Evolutionary conservation across 1,140 invertebrate genomes (phyloP).

Genomic region (Diorhabda carinulata): DNA sequence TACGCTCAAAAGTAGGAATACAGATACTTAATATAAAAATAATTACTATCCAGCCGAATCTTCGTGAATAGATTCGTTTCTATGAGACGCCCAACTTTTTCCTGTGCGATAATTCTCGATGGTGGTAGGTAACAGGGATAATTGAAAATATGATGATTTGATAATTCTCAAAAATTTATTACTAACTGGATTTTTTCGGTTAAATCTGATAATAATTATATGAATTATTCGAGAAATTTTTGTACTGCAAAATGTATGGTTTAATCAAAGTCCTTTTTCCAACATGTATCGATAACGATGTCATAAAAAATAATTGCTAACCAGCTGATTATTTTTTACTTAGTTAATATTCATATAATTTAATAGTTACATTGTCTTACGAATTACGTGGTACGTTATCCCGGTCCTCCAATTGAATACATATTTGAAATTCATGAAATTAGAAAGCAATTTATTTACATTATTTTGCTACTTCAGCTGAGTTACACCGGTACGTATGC

Average conservation of each 20-base stretch:
- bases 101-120: conserved; percentile 11
- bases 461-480: neutral
- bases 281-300: neutral
- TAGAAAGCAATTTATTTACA: conserved; percentile 6
- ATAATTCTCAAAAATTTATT: neutral
- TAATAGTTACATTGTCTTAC: conserved; percentile 5
- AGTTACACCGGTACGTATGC: neutral
- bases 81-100: conserved; percentile 7
- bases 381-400: conserved; percentile 11
- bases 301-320: conserved; percentile 9
- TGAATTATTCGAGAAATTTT: conserved; percentile 13
- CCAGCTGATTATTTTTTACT: neutral
- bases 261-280: neutral
- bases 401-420: neutral
- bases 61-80: conserved; percentile 16
- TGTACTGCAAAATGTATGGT: conserved; percentile 14
- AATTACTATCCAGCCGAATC: conserved; percentile 17
- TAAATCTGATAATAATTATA: conserved; percentile 2
- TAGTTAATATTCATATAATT: conserved; percentile 14
- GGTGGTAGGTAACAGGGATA: conserved; percentile 8
- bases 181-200: neutral
- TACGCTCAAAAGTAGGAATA: conserved; percentile 1
- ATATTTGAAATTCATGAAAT: neutral
- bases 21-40: conserved; percentile 12
- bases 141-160: conserved; percentile 5